Percentiles rank a stretch among this genome's conserved stretches.
phyloP scores from a whole-genome alignment of 2,113 vertebrate species.

The Otocyon megalotis region DNA sequence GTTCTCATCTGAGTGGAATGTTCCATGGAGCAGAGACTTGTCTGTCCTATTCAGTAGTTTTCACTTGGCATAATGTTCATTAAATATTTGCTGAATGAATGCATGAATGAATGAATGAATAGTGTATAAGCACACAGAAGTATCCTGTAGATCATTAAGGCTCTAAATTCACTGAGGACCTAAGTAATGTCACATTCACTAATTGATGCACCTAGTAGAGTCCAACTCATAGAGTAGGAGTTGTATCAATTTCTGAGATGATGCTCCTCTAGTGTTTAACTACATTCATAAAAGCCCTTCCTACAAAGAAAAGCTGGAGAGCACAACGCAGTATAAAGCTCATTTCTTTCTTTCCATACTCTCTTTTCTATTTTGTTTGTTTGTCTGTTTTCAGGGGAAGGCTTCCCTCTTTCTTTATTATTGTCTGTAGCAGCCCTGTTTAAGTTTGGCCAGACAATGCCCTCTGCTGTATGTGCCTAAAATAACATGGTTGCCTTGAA shows the following conservation, averaged over 20 bases:
- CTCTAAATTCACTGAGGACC: background rate
- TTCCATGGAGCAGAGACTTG: background rate
- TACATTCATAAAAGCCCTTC: background rate
- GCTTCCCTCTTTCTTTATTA: background rate
- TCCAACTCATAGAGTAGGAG: background rate
- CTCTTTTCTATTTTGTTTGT: background rate
- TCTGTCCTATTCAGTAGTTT: background rate
- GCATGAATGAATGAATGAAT: background rate
- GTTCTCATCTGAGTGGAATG: background rate
- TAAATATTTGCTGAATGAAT: background rate
- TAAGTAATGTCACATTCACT: background rate
- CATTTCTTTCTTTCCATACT: background rate
- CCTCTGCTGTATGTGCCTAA: slow-evolving; percentile 81
- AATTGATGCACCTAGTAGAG: background rate
- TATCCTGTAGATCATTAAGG: background rate
- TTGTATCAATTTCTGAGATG: background rate
- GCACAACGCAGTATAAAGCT: background rate
- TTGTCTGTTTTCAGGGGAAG: background rate
- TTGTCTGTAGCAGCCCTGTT: slow-evolving; percentile 40
- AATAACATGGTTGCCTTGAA: slow-evolving; percentile 54
- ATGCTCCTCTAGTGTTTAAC: background rate
- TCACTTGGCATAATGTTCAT: background rate
- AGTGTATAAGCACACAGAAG: background rate
- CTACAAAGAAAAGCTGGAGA: background rate
- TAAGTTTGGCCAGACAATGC: slow-evolving; percentile 79